Evolutionary conservation across 2,888 invertebrate genomes (phyloP), one percentile per base, ranked within the genome.

Genomic region (Trissolcus brochymenae): DNA sequence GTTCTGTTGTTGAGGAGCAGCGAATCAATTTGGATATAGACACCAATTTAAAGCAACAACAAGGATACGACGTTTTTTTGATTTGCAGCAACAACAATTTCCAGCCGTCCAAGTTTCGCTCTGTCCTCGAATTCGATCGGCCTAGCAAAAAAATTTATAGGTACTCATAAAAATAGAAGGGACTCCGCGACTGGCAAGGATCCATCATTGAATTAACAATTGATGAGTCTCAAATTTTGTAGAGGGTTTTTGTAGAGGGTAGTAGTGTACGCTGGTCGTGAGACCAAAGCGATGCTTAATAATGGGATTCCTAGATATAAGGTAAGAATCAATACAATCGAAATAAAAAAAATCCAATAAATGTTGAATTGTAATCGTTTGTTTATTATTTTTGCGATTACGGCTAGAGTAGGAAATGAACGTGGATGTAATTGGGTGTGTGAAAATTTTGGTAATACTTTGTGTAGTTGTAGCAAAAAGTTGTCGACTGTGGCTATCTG

Each of bases 241-340:
- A 99, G 90, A 98, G 98, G 7, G 98, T 98, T 89, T 98, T 93
- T 89, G 93, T 98, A 49, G 98, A 98, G 89, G 99, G 98, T 70
- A 86, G 97, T 98, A 57, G 95, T 99, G 64, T 99, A 99, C 91
- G 97, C 88, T 92, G 96, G 98, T 72, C 97, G 97, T 89, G 98
- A 99, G 91, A 98, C 98, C 16, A 99, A 99, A 90, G 96, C 98
- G 16, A 96, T 98, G 96, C 92, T 98, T 78, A 99, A 98, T 90
- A 98, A 98, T 90, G 96, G 97, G 81, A 97, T 98, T 51, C 98
- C 98, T 73, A 92, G 98, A 71, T 88, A 88, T 79, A 89, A 89
- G 86, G 88, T 88, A 35, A 54, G 25, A n/a, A 54, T n/a, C 1
- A 19, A 19, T 19, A 19, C 19, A 19, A 19, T 19, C 19, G 19